These are phyloP conservation scores for Pyrgilauda ruficollis DNA, from an alignment of 2,113 vertebrate species.

Conservation along the genomic window DNA sequence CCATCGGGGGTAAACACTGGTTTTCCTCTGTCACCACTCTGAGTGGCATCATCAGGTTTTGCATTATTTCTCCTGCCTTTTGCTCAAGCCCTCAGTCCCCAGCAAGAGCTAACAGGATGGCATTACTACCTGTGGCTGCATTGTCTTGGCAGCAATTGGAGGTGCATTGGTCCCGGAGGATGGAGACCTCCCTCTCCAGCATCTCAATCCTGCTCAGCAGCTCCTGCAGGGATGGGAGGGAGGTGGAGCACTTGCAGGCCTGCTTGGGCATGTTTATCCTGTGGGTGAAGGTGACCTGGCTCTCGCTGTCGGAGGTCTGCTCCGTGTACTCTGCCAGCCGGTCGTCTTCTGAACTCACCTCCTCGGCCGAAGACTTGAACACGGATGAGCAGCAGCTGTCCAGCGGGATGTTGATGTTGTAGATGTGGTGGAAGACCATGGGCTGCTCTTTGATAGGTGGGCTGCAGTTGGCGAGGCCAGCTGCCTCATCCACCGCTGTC, in stretches of 20 bases:
- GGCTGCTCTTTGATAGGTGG: constrained; percentile 78
- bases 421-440: constrained; percentile 93
- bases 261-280: constrained; percentile 94
- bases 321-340: constrained; percentile 80
- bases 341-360: constrained; percentile 74
- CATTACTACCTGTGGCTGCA: constrained; percentile 85
- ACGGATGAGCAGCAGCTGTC: constrained; percentile 88
- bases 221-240: constrained; percentile 82
- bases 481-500: constrained; percentile 63
- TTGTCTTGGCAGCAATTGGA: constrained; percentile 88
- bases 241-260: constrained; percentile 84
- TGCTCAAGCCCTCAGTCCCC: background rate
- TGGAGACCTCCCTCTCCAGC: constrained; percentile 92
- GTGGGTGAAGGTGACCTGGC: constrained; percentile 95
- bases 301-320: constrained; percentile 88
- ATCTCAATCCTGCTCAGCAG: constrained; percentile 91
- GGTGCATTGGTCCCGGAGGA: constrained; percentile 88
- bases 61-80: background rate
- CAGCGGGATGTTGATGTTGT: constrained; percentile 92
- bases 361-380: constrained; percentile 76
- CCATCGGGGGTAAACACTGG: background rate
- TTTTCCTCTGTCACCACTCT: background rate
- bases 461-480: constrained; percentile 75
- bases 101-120: constrained; percentile 10
- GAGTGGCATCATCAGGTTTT: background rate